phyloP scores from a whole-genome alignment of 2,113 vertebrate genomes.

The Chlorocebus sabaeus region DNA sequence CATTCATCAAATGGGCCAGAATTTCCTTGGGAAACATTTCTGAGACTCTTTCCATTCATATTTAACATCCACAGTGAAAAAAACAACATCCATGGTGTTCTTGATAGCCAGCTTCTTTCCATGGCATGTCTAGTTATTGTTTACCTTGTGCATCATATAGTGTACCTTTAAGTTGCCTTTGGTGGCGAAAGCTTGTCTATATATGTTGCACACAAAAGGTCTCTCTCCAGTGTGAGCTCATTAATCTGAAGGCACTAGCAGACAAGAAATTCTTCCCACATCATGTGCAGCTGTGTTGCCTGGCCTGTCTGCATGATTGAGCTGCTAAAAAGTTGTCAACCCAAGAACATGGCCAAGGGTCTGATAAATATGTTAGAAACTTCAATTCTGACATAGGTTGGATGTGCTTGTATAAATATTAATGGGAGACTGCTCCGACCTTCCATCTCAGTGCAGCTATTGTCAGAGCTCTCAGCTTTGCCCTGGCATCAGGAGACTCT shows the following conservation, averaged over 20 bases:
- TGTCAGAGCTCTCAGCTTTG: slow-evolving; percentile 83
- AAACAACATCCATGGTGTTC: slow-evolving; percentile 87
- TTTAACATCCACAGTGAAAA: slow-evolving; percentile 80
- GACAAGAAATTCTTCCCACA: slow-evolving; percentile 96
- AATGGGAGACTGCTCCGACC: slow-evolving; percentile 83
- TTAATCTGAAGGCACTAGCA: slow-evolving; percentile 95
- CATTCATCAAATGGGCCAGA: slow-evolving; percentile 83
- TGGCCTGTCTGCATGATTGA: slow-evolving; percentile 87
- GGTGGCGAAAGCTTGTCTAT: slow-evolving; percentile 95
- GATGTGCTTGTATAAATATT: slow-evolving; percentile 87
- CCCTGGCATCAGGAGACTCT: slow-evolving; percentile 83
- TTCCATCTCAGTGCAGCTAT: slow-evolving; percentile 80
- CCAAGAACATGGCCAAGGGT: slow-evolving; percentile 85
- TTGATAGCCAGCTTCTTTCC: slow-evolving; percentile 94
- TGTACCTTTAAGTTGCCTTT: slow-evolving; percentile 98
- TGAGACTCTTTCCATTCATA: slow-evolving; percentile 88
- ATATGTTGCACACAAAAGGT: slow-evolving; percentile 94
- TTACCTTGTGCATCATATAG: neutral
- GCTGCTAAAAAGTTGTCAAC: slow-evolving; percentile 82
- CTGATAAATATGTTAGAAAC: slow-evolving; percentile 88
- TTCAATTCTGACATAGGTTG: slow-evolving; percentile 91
- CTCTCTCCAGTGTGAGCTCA: slow-evolving; percentile 97
- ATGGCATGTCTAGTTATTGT: slow-evolving; percentile 87
- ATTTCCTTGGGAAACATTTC: slow-evolving; percentile 95
- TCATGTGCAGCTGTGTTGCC: slow-evolving; percentile 90